Percentiles rank a stretch among this genome's conserved stretches.
These are phyloP conservation scores for Brachyptera risi DNA, from an alignment of 2,888 invertebrate species.

Conservation along the genomic window DNA sequence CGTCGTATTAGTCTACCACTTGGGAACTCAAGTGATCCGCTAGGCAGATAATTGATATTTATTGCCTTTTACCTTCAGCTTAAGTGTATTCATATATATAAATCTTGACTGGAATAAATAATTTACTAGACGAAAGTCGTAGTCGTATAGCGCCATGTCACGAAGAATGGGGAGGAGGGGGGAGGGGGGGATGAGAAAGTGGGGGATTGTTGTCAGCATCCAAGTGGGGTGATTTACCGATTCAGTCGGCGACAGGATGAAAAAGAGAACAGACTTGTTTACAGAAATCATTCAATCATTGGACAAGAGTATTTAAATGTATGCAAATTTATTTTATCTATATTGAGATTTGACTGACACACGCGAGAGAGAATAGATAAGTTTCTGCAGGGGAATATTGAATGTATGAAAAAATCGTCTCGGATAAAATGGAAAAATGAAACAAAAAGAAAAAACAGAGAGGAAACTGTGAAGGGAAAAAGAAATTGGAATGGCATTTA, in stretches of 20 bases:
- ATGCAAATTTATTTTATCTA: not conserved
- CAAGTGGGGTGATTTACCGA: not conserved
- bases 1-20: constrained; percentile 2
- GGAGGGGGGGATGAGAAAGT: too few species aligned
- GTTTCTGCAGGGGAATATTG: not conserved
- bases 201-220: constrained; percentile 2
- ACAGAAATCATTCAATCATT: constrained; percentile 1
- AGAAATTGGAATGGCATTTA: not conserved
- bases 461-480: not conserved
- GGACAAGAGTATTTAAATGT: not conserved
- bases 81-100: constrained; percentile 20
- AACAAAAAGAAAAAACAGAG: not conserved
- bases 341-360: not conserved
- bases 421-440: not conserved
- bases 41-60: constrained; percentile 19
- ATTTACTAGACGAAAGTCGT: not conserved
- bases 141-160: not conserved
- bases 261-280: not conserved
- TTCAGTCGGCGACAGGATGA: not conserved
- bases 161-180: too few species aligned
- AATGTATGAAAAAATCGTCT: not conserved
- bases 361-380: not conserved
- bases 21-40: constrained; percentile 14
- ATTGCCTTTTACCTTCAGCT: constrained; percentile 11
- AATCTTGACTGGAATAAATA: constrained; percentile 11